phyloP scores from a whole-genome alignment of 2,888 invertebrate species.

The Leucophora obtusa region DNA sequence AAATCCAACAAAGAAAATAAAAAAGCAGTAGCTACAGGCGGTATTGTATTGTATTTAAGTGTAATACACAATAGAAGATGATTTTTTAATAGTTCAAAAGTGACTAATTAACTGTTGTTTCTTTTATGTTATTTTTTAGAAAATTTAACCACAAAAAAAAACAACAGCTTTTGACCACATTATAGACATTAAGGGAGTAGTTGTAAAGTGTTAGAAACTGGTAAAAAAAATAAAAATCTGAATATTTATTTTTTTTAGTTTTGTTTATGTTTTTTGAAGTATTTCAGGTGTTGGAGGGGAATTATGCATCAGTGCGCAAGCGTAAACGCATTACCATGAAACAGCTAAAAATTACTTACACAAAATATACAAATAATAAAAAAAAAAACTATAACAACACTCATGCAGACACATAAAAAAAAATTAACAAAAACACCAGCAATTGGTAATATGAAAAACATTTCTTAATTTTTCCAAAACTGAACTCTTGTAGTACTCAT shows the following conservation, averaged over 20 bases:
- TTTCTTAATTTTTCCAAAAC: conserved; percentile 51
- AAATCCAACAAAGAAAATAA: background rate
- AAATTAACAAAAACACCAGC: conserved; percentile 23
- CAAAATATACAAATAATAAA: conserved; percentile 23
- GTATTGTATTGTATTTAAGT: conserved; percentile 11
- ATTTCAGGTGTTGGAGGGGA: conserved; percentile 71
- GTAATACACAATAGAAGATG: conserved; percentile 38
- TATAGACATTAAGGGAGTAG: conserved; percentile 39
- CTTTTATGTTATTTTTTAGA: background rate
- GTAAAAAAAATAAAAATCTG: conserved; percentile 48
- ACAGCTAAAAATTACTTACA: conserved; percentile 60
- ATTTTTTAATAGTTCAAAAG: conserved; percentile 62
- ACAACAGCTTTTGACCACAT: conserved; percentile 19
- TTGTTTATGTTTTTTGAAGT: conserved; percentile 48
- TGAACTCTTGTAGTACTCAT: conserved; percentile 34
- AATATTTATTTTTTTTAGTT: conserved; percentile 38
- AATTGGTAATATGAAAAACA: conserved; percentile 50
- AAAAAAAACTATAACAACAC: conserved; percentile 15
- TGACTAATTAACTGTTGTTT: conserved; percentile 63
- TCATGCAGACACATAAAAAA: background rate
- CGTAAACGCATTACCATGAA: conserved; percentile 72
- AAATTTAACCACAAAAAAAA: conserved; percentile 33
- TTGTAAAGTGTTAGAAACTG: conserved; percentile 39
- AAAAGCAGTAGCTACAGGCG: conserved; percentile 43
- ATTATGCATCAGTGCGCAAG: conserved; percentile 77